A percentile compares a stretch with the other conserved stretches of the same genome.
Evolutionary conservation across 1,140 invertebrate genomes (phyloP).

Genomic region (Belonocnema kinseyi): DNA sequence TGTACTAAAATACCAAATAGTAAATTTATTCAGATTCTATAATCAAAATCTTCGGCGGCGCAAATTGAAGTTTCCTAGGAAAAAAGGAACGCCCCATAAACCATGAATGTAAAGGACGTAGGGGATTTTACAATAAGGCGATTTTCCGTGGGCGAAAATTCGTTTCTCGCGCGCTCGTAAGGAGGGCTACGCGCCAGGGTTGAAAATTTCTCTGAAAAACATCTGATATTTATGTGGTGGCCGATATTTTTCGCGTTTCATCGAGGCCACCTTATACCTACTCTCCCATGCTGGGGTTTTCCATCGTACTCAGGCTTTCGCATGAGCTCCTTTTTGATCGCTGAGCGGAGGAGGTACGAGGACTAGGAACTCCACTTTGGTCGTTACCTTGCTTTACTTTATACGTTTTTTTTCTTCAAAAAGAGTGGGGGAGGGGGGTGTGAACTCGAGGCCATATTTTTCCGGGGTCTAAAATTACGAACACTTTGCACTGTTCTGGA

Average conservation of each 20-base stretch:
- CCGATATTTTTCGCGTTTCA: slow-evolving; percentile 27
- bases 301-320: not conserved
- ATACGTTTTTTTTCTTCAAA: not conserved
- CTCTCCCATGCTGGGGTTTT: not conserved
- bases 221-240: slow-evolving; percentile 28
- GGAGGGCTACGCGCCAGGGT: slow-evolving; percentile 15
- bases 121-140: slow-evolving; percentile 26
- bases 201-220: slow-evolving; percentile 27
- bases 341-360: not conserved
- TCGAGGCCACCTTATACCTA: slow-evolving; percentile 5
- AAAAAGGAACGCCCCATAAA: slow-evolving; percentile 14
- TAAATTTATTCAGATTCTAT: not conserved
- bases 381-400: slow-evolving; percentile 1
- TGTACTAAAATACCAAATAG: too few relatives aligned
- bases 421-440: not conserved
- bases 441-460: not conserved
- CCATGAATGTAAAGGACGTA: slow-evolving; percentile 13
- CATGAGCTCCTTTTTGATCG: slow-evolving; percentile 7
- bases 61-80: not conserved
- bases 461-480: slow-evolving; percentile 9
- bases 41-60: not conserved
- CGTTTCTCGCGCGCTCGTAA: not conserved
- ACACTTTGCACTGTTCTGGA: not conserved
- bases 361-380: slow-evolving; percentile 13
- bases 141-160: slow-evolving; percentile 1